Conservation (phyloP, 2,888 invertebrate genomes). For the Eupithecia abbreviata region DNA sequence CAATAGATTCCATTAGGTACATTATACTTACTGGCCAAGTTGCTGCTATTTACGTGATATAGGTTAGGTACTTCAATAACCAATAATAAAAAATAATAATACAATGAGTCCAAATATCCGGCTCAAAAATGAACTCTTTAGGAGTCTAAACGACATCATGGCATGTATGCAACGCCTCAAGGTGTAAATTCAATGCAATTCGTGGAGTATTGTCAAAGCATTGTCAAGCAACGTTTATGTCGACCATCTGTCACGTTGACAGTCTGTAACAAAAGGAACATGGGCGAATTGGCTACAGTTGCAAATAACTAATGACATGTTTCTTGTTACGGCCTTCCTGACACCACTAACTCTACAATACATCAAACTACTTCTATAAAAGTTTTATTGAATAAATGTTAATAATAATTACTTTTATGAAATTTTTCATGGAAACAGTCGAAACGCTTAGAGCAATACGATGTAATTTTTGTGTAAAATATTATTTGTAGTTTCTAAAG, state of each 20-base stretch:
- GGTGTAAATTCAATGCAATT: slow-evolving; percentile 26
- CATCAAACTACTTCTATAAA: background rate
- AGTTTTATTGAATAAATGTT: background rate
- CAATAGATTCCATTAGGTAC: background rate
- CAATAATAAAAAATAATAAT: background rate
- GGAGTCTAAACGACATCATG: slow-evolving; percentile 7
- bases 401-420: background rate
- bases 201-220: slow-evolving; percentile 1
- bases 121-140: background rate
- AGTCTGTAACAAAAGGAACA: slow-evolving; percentile 32
- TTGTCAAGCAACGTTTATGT: slow-evolving; percentile 16
- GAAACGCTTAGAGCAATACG: background rate
- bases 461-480: background rate
- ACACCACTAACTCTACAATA: background rate
- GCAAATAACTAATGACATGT: slow-evolving; percentile 14
- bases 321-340: slow-evolving; percentile 10
- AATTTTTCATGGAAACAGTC: background rate
- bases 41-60: background rate
- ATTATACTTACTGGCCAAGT: background rate
- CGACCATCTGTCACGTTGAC: slow-evolving; percentile 31
- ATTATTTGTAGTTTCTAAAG: background rate
- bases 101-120: slow-evolving; percentile 7
- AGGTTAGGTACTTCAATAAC: background rate
- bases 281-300: slow-evolving; percentile 14
- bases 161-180: slow-evolving; percentile 24